Evolutionary conservation across 2,113 vertebrate species (phyloP), one percentile per base, ranked within the genome.

Genomic region (Petroica traversi): DNA sequence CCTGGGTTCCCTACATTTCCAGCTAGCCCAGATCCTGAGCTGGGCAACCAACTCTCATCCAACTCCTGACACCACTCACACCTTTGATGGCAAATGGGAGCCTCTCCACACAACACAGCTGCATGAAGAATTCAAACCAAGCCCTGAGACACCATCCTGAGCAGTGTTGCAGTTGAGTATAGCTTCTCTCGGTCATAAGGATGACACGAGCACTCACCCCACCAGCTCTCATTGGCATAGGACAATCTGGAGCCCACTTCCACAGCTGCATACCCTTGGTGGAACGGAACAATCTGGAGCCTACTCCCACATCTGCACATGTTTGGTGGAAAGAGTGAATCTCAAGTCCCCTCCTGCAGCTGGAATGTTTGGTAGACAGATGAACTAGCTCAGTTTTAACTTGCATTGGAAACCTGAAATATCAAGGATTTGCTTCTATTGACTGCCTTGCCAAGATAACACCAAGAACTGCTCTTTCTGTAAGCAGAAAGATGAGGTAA

Each of bases 151-250:
- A 4, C 33, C 41, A 20, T 7, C 26, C 51, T 17, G 40, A 52
- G 23, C 33, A 14, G 23, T 1, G 24, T 49, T 18, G 31, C 29
- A 29, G 5, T 29, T 1, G 1, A 31, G 24, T 0, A 3, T 33
- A 14, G 48, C 52, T 29, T 9, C 23, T 28, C 45, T 20, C 11
- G 22, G 36, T 3, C 36, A 4, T 15, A 2, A 38, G 20, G 2
- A 3, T 5, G 14, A 24, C 17, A 5, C 2, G 8, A 58, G 17
- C 0, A 0, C 38, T 14, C 33, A 16, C 74, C 57, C 52, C 33
- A 3, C 11, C 2, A 0, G 15, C 46, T 25, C 57, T 11, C 7
- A 1, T 61, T 11, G 57, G 6, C 6, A 46, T 0, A 34, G 19
- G 17, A 36, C n/a, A 14, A 16, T 7, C 15, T 33, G 74, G 43